Base-by-base conservation (phyloP, 2,797 vertebrate species). In the Manis javanica region DNA sequence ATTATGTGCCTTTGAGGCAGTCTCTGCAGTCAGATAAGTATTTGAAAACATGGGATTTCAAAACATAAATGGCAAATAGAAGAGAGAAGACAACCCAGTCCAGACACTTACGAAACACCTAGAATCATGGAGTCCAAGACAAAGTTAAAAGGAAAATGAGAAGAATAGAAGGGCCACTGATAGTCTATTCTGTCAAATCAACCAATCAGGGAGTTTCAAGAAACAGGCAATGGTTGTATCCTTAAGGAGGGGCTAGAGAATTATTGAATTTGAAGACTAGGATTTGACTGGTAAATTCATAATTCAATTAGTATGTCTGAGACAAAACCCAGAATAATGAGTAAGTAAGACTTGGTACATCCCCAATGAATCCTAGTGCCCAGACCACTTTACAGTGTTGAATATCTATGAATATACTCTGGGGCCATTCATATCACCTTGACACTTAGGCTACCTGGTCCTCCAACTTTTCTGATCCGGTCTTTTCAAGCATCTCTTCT, bases 121-220 rank as follows among this genome's bases (percentile, higher is more conserved):
- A 0, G 6, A 42, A 46, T 71, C 53, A 63, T 11, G 31, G 53
- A 59, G 16, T 55, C 51, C 0, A 0, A 75, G 59, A 64, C 66
- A 74, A 79, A 77, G 68, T 63, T 81, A 24, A 37, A 75, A 92
- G 71, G 63, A 26, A 81, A 95, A 39, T 61, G 81, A 68, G 94
- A 92, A 93, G 87, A 46, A 53, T 2, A 31, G 64, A 84, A 79
- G 55, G n/a, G 29, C 2, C 71, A 21, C 3, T 10, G 29, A 14
- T n/a, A 85, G 75, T 87, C 61, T 68, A 16, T 64, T 87, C 57
- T 69, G 15, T 79, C 24, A 64, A 46, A 46, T 46, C 46, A 46
- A 46, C 46, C 46, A 46, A 46, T 46, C 11, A 46, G 10, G 11
- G 31, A 49, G 37, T 75, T 49, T 87, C 39, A 24, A 66, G 66